These are phyloP conservation scores for Xenopus borealis DNA, from an alignment of 2,113 vertebrate genomes.

Conservation along the genomic window DNA sequence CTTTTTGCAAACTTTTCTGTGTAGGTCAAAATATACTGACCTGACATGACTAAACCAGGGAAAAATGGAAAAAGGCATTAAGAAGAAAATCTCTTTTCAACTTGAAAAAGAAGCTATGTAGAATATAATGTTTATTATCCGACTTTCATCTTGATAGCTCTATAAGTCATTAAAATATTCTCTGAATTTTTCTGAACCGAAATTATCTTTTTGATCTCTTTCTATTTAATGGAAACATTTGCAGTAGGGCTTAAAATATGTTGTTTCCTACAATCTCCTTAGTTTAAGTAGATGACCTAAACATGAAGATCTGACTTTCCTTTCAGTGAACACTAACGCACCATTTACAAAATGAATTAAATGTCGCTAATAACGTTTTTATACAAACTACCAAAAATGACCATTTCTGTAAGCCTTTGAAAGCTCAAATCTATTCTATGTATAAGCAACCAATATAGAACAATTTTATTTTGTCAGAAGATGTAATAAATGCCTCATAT, in stretches of 20 bases:
- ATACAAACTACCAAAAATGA: conserved; percentile 6
- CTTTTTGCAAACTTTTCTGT: too few relatives aligned
- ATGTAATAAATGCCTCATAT: conserved; percentile 22
- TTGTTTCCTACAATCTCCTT: not conserved
- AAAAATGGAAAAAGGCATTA: too few relatives aligned
- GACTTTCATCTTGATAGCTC: too few relatives aligned
- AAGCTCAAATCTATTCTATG: conserved; percentile 12
- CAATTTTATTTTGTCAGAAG: conserved; percentile 40
- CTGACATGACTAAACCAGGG: too few relatives aligned
- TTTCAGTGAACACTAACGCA: not conserved
- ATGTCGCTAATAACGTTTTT: conserved; percentile 25
- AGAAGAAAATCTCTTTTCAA: too few relatives aligned
- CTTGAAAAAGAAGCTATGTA: too few relatives aligned
- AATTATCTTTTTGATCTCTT: not conserved
- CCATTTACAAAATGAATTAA: conserved; percentile 34
- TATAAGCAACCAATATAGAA: conserved; percentile 30
- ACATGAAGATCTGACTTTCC: not conserved
- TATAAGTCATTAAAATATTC: too few relatives aligned
- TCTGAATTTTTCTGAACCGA: too few relatives aligned
- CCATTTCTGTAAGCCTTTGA: conserved; percentile 2
- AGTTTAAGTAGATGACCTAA: conserved; percentile 1
- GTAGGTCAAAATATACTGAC: too few relatives aligned
- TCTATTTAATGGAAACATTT: not conserved
- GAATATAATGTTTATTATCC: too few relatives aligned
- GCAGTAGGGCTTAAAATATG: not conserved